Conservation (phyloP, 2,797 vertebrate species). For the Pitangus sulphuratus region DNA sequence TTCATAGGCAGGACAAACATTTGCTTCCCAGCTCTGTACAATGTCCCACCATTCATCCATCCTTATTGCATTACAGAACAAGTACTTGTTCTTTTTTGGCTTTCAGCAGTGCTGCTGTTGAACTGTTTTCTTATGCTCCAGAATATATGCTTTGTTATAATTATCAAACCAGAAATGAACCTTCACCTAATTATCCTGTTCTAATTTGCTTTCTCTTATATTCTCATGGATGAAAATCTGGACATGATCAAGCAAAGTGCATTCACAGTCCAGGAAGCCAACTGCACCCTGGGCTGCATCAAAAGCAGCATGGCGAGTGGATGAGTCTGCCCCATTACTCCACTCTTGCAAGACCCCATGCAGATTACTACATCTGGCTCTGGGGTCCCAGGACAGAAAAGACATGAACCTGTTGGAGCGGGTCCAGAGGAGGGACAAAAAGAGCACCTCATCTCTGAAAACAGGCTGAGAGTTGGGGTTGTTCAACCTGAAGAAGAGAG, state of each 20-base stretch:
- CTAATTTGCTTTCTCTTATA: not conserved
- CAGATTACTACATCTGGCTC: not conserved
- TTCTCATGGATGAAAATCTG: not conserved
- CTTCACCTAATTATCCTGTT: not conserved
- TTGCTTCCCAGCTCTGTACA: not conserved
- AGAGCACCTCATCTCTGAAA: not conserved
- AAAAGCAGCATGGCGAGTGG: not conserved
- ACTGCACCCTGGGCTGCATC: not conserved
- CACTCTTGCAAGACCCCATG: not conserved
- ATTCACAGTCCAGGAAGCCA: not conserved
- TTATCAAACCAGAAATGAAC: not conserved
- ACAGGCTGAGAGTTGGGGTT: not conserved
- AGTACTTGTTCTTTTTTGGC: not conserved
- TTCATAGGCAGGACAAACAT: fast-evolving
- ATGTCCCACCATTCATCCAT: fast-evolving
- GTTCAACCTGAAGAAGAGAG: not conserved
- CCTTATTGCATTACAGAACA: not conserved
- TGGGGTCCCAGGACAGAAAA: not conserved
- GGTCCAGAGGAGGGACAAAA: not conserved
- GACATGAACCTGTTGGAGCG: too few relatives aligned
- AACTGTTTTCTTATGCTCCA: not conserved
- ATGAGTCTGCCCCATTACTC: not conserved
- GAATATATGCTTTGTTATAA: not conserved
- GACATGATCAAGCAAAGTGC: not conserved
- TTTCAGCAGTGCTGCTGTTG: not conserved